Conservation (phyloP, 2,113 vertebrate species). For the Atrichornis clamosus region DNA sequence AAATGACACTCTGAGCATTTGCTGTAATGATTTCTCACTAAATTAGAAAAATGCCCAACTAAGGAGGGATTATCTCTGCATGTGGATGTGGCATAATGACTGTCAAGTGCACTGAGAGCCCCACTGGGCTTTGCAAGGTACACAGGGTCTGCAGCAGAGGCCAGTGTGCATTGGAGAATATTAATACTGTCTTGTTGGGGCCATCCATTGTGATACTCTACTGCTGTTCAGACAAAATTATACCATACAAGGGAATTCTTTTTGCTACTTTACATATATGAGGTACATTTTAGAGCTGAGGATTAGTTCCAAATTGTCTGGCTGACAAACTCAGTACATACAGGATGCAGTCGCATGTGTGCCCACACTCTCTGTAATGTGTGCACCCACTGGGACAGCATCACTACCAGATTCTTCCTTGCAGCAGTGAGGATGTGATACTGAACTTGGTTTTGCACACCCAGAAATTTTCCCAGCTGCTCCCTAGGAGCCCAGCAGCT, state of each 20-base stretch:
- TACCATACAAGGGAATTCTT: conserved; percentile 40
- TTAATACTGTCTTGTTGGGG: conserved; percentile 44
- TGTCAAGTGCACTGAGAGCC: conserved; percentile 62
- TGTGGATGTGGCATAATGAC: conserved; percentile 65
- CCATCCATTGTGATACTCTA: conserved; percentile 36
- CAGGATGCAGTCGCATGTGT: neutral
- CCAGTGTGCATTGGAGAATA: neutral
- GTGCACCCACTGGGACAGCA: neutral
- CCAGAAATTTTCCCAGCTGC: neutral
- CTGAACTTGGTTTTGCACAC: neutral
- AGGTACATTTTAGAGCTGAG: conserved; percentile 24
- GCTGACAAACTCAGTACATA: neutral
- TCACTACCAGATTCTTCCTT: neutral
- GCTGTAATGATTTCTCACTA: conserved; percentile 65
- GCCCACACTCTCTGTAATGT: neutral
- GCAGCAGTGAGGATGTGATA: neutral
- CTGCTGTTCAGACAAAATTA: conserved; percentile 51
- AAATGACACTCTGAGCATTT: conserved; percentile 63
- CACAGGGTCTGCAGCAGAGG: conserved; percentile 30
- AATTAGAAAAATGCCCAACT: conserved; percentile 69
- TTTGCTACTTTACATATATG: conserved; percentile 44
- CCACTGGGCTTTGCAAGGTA: conserved; percentile 45
- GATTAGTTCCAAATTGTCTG: conserved; percentile 13
- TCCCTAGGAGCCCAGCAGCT: neutral
- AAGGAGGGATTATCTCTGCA: conserved; percentile 66